These are phyloP conservation scores for Dugesia japonica DNA, from an alignment of 2,888 invertebrate species.

Conservation along the genomic window DNA sequence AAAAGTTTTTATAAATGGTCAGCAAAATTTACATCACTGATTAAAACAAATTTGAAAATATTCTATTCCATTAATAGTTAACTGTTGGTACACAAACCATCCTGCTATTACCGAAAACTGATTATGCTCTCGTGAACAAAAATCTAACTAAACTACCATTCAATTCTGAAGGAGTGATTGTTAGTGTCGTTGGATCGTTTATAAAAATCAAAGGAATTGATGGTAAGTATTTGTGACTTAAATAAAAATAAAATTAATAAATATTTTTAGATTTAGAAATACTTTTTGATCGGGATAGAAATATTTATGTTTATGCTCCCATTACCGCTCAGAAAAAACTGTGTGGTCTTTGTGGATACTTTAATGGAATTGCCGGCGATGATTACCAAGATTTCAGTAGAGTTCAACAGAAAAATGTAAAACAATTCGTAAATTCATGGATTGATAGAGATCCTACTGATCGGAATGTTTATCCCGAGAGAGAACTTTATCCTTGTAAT, in stretches of 20 bases:
- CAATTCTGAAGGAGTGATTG: slow-evolving; percentile 31
- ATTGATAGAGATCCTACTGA: slow-evolving; percentile 34
- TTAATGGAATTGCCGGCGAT: slow-evolving; percentile 34
- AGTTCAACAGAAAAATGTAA: slow-evolving; percentile 29
- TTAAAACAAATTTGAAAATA: too few relatives aligned
- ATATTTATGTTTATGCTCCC: slow-evolving; percentile 36
- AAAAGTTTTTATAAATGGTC: too few relatives aligned
- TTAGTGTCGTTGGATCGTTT: slow-evolving; percentile 34
- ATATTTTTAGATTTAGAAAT: slow-evolving; percentile 35
- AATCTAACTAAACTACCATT: slow-evolving; percentile 30
- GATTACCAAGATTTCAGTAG: slow-evolving; percentile 34
- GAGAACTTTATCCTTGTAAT: slow-evolving; percentile 28
- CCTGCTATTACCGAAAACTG: slow-evolving; percentile 34
- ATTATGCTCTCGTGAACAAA: slow-evolving; percentile 33
- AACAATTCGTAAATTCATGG: slow-evolving; percentile 36
- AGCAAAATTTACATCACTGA: too few relatives aligned
- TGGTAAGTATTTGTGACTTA: slow-evolving; percentile 30
- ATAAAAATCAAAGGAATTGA: slow-evolving; percentile 35
- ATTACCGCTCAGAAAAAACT: slow-evolving; percentile 35
- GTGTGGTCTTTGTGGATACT: slow-evolving; percentile 37
- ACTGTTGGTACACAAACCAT: slow-evolving; percentile 29
- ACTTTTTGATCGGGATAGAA: slow-evolving; percentile 35
- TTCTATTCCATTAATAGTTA: slow-evolving; percentile 27
- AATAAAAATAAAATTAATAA: neutral
- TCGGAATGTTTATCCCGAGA: slow-evolving; percentile 28